Conservation (phyloP, 2,113 vertebrate genomes). For the Ctenomys sociabilis region DNA sequence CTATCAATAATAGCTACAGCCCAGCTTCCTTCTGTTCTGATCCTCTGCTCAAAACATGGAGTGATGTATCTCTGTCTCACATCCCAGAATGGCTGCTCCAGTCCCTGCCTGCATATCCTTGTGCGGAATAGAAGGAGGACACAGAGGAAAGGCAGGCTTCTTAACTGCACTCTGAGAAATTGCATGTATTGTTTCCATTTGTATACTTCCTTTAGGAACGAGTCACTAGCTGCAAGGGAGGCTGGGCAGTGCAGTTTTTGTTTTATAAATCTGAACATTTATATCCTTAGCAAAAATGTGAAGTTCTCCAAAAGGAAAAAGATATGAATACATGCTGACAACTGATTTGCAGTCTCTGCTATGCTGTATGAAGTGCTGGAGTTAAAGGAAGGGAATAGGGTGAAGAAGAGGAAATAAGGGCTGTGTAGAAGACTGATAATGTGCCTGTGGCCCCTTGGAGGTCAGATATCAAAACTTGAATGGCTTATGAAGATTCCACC, state of each 20-base stretch:
- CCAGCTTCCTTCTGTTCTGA: neutral
- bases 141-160: neutral
- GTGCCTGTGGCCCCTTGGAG: neutral
- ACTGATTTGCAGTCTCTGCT: neutral
- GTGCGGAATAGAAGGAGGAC: neutral
- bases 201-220: neutral
- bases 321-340: neutral
- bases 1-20: neutral
- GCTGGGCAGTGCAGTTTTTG: neutral
- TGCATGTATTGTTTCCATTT: neutral
- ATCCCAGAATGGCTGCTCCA: neutral
- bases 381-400: neutral
- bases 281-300: neutral
- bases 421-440: neutral
- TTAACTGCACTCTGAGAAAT: neutral
- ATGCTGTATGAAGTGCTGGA: neutral
- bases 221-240: neutral
- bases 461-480: neutral
- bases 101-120: neutral
- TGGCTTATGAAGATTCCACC: constrained; percentile 76
- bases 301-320: neutral
- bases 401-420: neutral
- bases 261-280: neutral
- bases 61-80: neutral
- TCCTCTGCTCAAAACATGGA: neutral